A percentile compares a stretch with the other conserved stretches of the same genome.
These are phyloP conservation scores for Orbicella faveolata DNA, from an alignment of 64 coral and sea anemone genomes.

Conservation along the genomic window DNA sequence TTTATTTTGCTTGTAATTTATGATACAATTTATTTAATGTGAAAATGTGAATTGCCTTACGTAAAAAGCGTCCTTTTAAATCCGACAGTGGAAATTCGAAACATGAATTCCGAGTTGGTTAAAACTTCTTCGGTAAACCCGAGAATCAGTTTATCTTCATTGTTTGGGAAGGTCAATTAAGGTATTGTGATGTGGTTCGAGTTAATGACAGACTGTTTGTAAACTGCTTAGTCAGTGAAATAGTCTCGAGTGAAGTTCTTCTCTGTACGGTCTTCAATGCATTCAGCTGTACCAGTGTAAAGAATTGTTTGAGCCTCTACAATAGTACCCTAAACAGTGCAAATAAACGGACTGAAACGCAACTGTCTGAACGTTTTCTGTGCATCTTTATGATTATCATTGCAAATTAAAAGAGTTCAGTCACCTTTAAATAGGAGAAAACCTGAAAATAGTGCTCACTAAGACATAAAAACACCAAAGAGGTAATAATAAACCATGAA, in stretches of 20 bases:
- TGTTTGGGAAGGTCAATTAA: background rate
- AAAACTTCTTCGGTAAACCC: background rate
- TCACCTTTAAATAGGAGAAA: too few relatives aligned
- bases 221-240: constrained; percentile 42
- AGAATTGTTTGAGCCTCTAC: constrained; percentile 4
- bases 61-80: too few relatives aligned
- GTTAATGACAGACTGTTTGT: constrained; percentile 46
- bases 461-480: too few relatives aligned
- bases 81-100: too few relatives aligned
- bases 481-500: too few relatives aligned
- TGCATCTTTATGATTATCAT: background rate
- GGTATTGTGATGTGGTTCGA: background rate
- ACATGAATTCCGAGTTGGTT: too few relatives aligned
- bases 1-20: background rate
- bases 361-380: background rate
- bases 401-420: too few relatives aligned
- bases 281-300: constrained; percentile 44
- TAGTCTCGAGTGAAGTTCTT: constrained; percentile 15
- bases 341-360: background rate
- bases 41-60: too few relatives aligned
- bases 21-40: too few relatives aligned
- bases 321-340: background rate
- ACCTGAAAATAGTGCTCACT: too few relatives aligned
- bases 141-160: background rate
- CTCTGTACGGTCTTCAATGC: constrained; percentile 46